A percentile compares a stretch with the other conserved stretches of the same genome.
Conservation (phyloP, 2,797 vertebrate genomes). For the Glossophaga mutica region DNA sequence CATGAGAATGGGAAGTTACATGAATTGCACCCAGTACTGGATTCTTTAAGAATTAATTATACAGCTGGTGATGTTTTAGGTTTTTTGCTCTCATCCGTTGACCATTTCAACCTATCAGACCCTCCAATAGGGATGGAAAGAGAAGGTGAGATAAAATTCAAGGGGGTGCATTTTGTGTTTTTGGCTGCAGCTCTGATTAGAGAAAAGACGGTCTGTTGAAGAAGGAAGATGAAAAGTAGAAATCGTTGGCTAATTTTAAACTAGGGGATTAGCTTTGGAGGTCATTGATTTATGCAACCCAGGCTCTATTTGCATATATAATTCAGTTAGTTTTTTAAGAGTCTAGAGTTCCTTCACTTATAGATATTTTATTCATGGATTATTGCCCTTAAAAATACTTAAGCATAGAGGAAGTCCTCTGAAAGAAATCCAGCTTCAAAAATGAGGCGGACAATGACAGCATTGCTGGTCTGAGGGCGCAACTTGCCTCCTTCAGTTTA, state of each 20-base stretch:
- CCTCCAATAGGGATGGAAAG: not conserved
- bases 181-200: not conserved
- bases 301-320: not conserved
- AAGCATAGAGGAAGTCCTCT: slow-evolving; percentile 18
- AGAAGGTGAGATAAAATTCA: not conserved
- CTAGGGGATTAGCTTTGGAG: not conserved
- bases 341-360: not conserved
- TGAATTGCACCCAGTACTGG: not conserved
- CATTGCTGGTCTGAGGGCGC: not conserved
- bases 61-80: not conserved
- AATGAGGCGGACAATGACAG: not conserved
- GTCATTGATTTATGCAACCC: not conserved
- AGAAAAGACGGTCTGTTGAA: not conserved
- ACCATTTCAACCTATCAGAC: not conserved
- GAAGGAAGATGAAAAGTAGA: slow-evolving; percentile 26
- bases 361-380: slow-evolving; percentile 29
- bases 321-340: slow-evolving; percentile 41
- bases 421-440: not conserved
- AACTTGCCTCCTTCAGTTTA: not conserved
- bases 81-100: not conserved
- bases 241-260: not conserved
- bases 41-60: not conserved
- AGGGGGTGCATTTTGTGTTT: not conserved
- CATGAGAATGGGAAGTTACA: not conserved
- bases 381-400: slow-evolving; percentile 42